Evolutionary conservation across 2,888 invertebrate species (phyloP).

Genomic region (Caenorhabditis sinica): DNA sequence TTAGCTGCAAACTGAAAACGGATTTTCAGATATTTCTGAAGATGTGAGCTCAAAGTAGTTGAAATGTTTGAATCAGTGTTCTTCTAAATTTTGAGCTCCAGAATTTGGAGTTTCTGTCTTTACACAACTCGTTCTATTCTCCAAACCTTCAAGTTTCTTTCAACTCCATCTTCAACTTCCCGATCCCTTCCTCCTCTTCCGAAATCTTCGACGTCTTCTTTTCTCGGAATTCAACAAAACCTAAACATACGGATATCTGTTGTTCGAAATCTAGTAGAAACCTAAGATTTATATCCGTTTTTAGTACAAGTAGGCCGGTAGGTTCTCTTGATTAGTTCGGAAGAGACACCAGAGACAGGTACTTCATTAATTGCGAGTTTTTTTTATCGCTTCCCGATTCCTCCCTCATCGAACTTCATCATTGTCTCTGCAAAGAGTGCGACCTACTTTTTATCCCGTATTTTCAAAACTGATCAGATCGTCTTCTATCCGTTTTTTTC

Average conservation of each 20-base stretch:
- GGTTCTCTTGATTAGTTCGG: conserved; percentile 59
- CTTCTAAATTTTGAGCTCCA: too few relatives aligned
- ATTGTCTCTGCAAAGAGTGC: conserved; percentile 59
- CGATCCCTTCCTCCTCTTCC: neutral
- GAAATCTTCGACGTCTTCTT: neutral
- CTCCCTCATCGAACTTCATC: conserved; percentile 50
- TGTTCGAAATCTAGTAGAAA: conserved; percentile 39
- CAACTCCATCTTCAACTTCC: neutral
- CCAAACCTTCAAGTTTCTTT: neutral
- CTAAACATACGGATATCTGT: conserved; percentile 26
- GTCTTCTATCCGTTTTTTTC: conserved; percentile 11
- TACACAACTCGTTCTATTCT: too few relatives aligned
- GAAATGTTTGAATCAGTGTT: too few relatives aligned
- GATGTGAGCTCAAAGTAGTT: too few relatives aligned
- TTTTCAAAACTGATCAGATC: conserved; percentile 58
- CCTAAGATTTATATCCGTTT: conserved; percentile 54
- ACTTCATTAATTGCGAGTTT: conserved; percentile 62
- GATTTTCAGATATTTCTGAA: too few relatives aligned
- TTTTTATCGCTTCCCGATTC: conserved; percentile 12
- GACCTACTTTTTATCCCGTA: conserved; percentile 63
- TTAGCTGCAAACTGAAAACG: too few relatives aligned
- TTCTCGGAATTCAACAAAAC: conserved; percentile 16
- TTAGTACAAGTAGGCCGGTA: conserved; percentile 55
- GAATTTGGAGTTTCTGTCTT: too few relatives aligned
- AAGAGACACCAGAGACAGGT: conserved; percentile 9